Conservation (phyloP, 1,140 invertebrate genomes). For the Trissolcus basalis region DNA sequence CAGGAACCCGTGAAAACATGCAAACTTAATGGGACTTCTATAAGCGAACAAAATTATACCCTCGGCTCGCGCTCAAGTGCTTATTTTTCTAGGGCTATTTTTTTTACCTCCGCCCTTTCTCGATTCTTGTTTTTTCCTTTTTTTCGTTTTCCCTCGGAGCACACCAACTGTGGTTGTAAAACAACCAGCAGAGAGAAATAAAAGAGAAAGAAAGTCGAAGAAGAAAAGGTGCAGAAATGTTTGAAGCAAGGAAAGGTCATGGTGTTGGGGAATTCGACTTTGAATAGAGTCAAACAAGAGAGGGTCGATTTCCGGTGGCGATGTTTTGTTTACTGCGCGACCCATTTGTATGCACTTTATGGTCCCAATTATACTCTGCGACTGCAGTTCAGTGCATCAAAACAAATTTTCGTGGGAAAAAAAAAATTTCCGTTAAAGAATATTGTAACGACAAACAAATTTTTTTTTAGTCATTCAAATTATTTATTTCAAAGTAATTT, state of each 20-base stretch:
- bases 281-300: conserved; percentile 14
- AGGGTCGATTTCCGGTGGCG: conserved; percentile 23
- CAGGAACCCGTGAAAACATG: conserved; percentile 47
- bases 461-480: too few relatives aligned
- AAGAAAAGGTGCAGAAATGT: conserved; percentile 17
- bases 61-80: conserved; percentile 14
- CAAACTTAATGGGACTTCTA: conserved; percentile 34
- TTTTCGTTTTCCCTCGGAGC: conserved; percentile 9
- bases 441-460: too few relatives aligned
- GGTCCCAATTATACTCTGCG: neutral
- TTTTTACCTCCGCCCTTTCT: conserved; percentile 10
- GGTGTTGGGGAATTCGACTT: conserved; percentile 13
- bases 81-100: conserved; percentile 6
- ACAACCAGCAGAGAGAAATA: conserved; percentile 5
- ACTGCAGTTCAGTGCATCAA: neutral
- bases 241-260: conserved; percentile 30
- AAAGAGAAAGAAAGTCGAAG: conserved; percentile 5
- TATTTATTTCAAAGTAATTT: too few relatives aligned
- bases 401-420: too few relatives aligned
- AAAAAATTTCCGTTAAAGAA: neutral
- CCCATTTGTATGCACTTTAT: conserved; percentile 4
- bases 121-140: conserved; percentile 5
- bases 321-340: conserved; percentile 16
- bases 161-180: conserved; percentile 13
- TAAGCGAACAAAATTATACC: conserved; percentile 49